Evolutionary conservation across 2,797 vertebrate genomes (phyloP).

Genomic region (Miichthys miiuy): DNA sequence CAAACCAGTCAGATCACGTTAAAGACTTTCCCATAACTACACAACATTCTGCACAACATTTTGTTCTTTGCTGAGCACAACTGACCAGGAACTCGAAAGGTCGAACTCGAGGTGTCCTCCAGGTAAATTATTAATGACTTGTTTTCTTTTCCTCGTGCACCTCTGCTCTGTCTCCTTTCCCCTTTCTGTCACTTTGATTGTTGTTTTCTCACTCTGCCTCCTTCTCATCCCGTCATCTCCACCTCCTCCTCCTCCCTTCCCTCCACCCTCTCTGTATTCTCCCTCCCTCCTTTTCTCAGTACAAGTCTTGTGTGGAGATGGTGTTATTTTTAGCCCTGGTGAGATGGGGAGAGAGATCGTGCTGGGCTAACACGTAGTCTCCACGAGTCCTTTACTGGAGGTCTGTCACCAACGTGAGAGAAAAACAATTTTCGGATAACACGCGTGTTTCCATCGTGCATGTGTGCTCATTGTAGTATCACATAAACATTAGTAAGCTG

Average conservation of each 20-base stretch:
- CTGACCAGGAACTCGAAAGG: slow-evolving; percentile 71
- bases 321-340: slow-evolving; percentile 76
- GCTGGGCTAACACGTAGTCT: slow-evolving; percentile 66
- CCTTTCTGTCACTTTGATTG: slow-evolving; percentile 42
- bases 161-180: slow-evolving; percentile 39
- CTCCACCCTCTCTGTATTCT: slow-evolving; percentile 6
- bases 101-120: slow-evolving; percentile 65
- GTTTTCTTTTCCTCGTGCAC: slow-evolving; percentile 58
- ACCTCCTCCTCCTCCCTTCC: slow-evolving; percentile 30
- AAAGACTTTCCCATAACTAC: slow-evolving; percentile 25
- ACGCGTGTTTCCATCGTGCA: slow-evolving; percentile 10
- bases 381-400: slow-evolving; percentile 61
- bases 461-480: slow-evolving; percentile 29
- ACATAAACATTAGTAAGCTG: slow-evolving; percentile 29
- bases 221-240: slow-evolving; percentile 36
- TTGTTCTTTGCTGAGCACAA: slow-evolving; percentile 40
- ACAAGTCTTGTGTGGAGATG: slow-evolving; percentile 50
- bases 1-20: slow-evolving; percentile 9
- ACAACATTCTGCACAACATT: slow-evolving; percentile 32
- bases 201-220: slow-evolving; percentile 43
- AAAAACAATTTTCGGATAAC: slow-evolving; percentile 38
- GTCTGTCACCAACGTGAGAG: slow-evolving; percentile 54
- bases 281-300: slow-evolving; percentile 40
- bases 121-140: slow-evolving; percentile 79
- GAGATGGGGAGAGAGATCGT: slow-evolving; percentile 55